These are phyloP conservation scores for Boloria selene DNA, from an alignment of 2,888 invertebrate genomes.

Conservation along the genomic window DNA sequence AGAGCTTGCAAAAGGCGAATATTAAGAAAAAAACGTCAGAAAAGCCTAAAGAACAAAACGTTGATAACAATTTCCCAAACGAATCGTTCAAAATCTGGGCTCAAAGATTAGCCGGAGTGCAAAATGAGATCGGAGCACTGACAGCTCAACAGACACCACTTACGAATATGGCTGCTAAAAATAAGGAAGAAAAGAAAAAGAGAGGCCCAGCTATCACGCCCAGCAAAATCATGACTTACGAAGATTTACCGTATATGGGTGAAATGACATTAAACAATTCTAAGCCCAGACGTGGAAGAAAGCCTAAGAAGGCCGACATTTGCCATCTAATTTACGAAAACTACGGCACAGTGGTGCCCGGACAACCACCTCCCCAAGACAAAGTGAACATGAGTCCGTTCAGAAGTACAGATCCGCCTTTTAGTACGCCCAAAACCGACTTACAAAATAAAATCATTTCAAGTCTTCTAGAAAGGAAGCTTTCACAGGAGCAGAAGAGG, in stretches of 20 bases:
- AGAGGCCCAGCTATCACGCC: slow-evolving; percentile 69
- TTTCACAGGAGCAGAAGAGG: slow-evolving; percentile 85
- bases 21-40: slow-evolving; percentile 62
- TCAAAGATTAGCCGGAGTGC: slow-evolving; percentile 88
- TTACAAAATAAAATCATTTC: slow-evolving; percentile 87
- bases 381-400: slow-evolving; percentile 56
- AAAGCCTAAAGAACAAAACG: slow-evolving; percentile 67
- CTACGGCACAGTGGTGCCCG: slow-evolving; percentile 93
- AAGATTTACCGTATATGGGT: slow-evolving; percentile 95
- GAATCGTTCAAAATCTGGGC: slow-evolving; percentile 89
- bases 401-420: slow-evolving; percentile 50
- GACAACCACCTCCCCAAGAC: slow-evolving; percentile 84
- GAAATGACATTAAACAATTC: slow-evolving; percentile 95
- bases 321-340: slow-evolving; percentile 96
- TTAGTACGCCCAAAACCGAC: slow-evolving; percentile 80
- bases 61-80: slow-evolving; percentile 75
- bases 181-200: slow-evolving; percentile 66
- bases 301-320: slow-evolving; percentile 96
- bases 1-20: slow-evolving; percentile 82
- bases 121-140: slow-evolving; percentile 77
- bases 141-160: slow-evolving; percentile 54
- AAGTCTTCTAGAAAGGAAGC: slow-evolving; percentile 85
- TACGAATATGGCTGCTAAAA: slow-evolving; percentile 57
- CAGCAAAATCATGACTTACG: slow-evolving; percentile 85
- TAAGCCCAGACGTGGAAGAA: slow-evolving; percentile 92